Evolutionary conservation across 2,888 invertebrate species (phyloP), one percentile per base, ranked within the genome.

Genomic region (Steinernema hermaphroditum): DNA sequence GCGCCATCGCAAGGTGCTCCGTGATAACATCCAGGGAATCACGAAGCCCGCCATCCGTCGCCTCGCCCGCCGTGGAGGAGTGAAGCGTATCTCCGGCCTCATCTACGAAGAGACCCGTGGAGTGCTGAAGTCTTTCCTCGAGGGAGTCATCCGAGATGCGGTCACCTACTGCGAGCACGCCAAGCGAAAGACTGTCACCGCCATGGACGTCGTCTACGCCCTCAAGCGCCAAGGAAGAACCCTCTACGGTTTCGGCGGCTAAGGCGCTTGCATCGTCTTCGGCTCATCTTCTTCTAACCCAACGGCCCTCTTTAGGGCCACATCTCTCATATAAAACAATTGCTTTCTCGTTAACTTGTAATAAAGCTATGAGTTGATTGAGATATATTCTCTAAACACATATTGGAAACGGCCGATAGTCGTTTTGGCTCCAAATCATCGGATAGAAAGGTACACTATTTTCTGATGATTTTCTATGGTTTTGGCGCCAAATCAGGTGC

Each of bases 141-240:
- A 92, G 86, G 92, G 92, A 86, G 92, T 93, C 44, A 92, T 93
- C 81, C 90, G 92, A 54, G 92, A 93, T 85, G 92, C 92, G 16
- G 92, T 93, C 69, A 93, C 92, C 2, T 93, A 93, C 88, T 93
- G 92, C 0, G 93, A 93, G 86, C 93, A 93, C 86, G 93, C 93
- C 54, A 93, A 93, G 88, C 89, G 93, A 81, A 93, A 93, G 88
- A 93, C 93, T 0, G 93, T 93, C 49, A 93, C 92, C 0, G 92
- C 92, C 14, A 93, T 93, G 92, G 93, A 93, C 81, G 92, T 93
- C 16, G 92, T 93, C 57, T 93, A 93, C 85, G 92, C 92, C n/a
- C 87, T 93, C 84, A 93, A 93, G 86, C 89, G 92, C 69, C 93
- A 93, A 88, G 92, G 92, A 2, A 90, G 92, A 80, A 93, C 93